Base-by-base conservation (phyloP, 2,888 invertebrate species). In the Amblyjoppa fuscipennis region DNA sequence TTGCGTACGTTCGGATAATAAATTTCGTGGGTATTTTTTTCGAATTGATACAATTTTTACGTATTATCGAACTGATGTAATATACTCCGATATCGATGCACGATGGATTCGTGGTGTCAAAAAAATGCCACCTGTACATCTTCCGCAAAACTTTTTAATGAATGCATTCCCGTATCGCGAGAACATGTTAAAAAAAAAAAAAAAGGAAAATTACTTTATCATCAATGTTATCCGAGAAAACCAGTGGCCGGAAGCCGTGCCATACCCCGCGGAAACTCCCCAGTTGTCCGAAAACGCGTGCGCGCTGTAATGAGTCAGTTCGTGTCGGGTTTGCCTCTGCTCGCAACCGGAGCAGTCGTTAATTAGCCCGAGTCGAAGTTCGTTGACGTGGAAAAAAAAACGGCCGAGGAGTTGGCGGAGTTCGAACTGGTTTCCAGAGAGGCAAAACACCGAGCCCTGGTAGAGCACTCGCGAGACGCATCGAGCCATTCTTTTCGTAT, bases 291-390 rank as follows among this genome's bases (percentile, higher is more conserved):
- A 51, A 76, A 84, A 20, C 9, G 45, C 49, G 51, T 56, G 49
- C 28, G 59, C 68, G 20, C 59, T 64, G 28, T 71, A 75, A 82
- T 51, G 78, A 79, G 45, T 70, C 53, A 11, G 38, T 38, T 28
- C 41, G 41, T 77, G 53, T 78, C 41, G 73, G 61, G 56, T 38
- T 71, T 66, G 59, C 20, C 5, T 64, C 41, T 66, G 13, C 34
- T 31, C 51, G 76, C 61, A 53, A n/a, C 28, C 69, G 41, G 76
- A 34, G 73, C 64, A 69, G 66, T 83, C 85, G 79, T 83, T 85
- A 85, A 85, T 85, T 85, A 85, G 82, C 76, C 61, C 61, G 68
- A 82, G 85, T 79, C 85, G 16, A 85, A 85, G 79, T 83, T 85
- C 53, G 83, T 51, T 49, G 79, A 71, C 73, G 78, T 75, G 81